Conservation (phyloP, 2,113 vertebrate genomes). For the Siniperca knerii region DNA sequence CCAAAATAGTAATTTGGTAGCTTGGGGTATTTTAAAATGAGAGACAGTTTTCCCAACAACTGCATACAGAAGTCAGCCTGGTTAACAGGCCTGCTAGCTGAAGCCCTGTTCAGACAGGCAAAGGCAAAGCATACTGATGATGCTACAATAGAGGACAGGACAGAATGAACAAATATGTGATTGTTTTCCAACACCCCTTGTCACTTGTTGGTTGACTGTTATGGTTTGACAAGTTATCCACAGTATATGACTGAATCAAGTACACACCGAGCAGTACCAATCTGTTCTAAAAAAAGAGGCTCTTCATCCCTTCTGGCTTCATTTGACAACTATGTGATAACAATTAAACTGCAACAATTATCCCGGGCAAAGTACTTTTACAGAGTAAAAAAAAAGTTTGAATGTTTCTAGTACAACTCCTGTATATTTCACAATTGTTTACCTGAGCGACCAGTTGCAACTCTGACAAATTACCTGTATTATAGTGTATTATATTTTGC, state of each 20-base stretch:
- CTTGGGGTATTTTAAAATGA: not conserved
- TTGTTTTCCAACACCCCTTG: not conserved
- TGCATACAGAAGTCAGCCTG: not conserved
- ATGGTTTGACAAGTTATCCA: conserved; percentile 1
- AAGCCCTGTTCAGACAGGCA: not conserved
- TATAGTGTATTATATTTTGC: too few species aligned
- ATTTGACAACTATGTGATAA: not conserved
- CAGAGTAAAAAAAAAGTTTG: not conserved
- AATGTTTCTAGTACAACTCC: not conserved
- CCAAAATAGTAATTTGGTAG: not conserved
- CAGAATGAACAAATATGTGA: not conserved
- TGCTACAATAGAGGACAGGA: not conserved
- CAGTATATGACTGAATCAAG: not conserved
- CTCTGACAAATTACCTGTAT: not conserved
- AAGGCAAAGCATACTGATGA: not conserved
- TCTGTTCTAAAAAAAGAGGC: not conserved
- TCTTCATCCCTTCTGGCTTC: not conserved
- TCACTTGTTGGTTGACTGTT: not conserved
- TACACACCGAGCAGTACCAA: not conserved
- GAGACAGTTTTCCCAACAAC: not conserved
- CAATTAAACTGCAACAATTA: not conserved
- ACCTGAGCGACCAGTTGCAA: not conserved
- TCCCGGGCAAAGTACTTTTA: not conserved
- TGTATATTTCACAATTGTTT: not conserved
- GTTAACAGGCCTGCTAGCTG: not conserved